phyloP scores from a whole-genome alignment of 2,888 invertebrate genomes.

The Amaurobius ferox region DNA sequence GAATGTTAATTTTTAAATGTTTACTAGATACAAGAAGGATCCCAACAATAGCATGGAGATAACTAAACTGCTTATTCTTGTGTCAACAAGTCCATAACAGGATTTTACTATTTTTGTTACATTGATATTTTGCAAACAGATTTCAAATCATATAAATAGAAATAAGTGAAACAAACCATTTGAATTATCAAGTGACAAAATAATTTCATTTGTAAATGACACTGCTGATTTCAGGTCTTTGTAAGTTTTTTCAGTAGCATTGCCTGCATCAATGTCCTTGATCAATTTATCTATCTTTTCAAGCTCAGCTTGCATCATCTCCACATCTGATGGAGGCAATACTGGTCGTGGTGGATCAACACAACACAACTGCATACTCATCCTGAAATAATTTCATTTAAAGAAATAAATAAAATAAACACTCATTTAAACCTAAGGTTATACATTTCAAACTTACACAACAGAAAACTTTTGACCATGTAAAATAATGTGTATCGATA shows the following conservation, averaged over 20 bases:
- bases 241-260: slow-evolving; percentile 80
- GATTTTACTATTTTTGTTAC: no score
- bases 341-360: slow-evolving; percentile 31
- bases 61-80: no score
- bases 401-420: slow-evolving; percentile 4
- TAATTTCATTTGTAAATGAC: slow-evolving; percentile 83
- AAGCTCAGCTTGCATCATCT: slow-evolving; percentile 38
- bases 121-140: no score
- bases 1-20: no score
- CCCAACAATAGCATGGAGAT: no score
- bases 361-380: slow-evolving; percentile 48
- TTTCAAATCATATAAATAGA: no score
- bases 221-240: slow-evolving; percentile 82
- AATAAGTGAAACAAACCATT: slow-evolving; percentile 80
- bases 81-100: no score
- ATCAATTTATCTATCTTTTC: slow-evolving; percentile 34
- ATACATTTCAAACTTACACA: no score
- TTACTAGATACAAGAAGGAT: no score
- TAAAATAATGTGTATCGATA: no score
- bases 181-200: slow-evolving; percentile 87
- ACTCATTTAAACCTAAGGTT: no score
- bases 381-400: not conserved
- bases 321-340: slow-evolving; percentile 48
- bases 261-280: slow-evolving; percentile 75
- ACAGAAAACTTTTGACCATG: no score